Base-by-base conservation (phyloP, 2,888 invertebrate species). In the Papilio elwesi region DNA sequence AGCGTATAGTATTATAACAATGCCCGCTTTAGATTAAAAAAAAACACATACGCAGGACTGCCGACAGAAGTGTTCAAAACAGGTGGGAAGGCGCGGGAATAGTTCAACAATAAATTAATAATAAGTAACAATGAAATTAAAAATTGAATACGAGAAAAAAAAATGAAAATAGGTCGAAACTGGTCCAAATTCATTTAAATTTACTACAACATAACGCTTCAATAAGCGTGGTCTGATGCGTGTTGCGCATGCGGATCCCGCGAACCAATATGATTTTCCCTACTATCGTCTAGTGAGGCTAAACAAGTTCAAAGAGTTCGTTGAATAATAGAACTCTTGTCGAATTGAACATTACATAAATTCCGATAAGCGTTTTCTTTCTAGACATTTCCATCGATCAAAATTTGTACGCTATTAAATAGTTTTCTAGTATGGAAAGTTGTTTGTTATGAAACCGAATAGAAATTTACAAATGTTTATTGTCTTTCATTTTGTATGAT, bases 371-470 rank as follows among this genome's bases (percentile, higher is more conserved):
- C 26, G 12, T 64, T 16, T 64, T 15, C 47, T 64, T 64, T 49
- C 26, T 48, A 64, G 16, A 26, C 8, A 26, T 64, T 64, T 64
- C 26, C 3, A 49, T 64, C 49, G 6, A 49, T 64, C 49, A 64
- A 47, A 53, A 48, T 16, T n/a, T 47, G 11, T 66, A 38, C n/a
- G 8, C 49, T 51, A 68, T 36, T 59, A 49, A 59, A 68, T 68
- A 16, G 49, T 51, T 68, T 59, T 59, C 13, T 7, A 26, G 12
- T 16, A 51, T 68, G 48, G 68, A 49, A 68, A 68, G 49, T 49
- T 0, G 12, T 43, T 13, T 15, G 38, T 16, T 47, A 47, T 55
- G 8, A 55, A 43, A 67, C 55, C 38, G 36, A 38, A 57, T 57
- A 38, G 55, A 57, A 57, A 53, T 16, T 8, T 6, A 36, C 5